phyloP scores from a whole-genome alignment of 1,140 invertebrate species.

The Ladona fulva region DNA sequence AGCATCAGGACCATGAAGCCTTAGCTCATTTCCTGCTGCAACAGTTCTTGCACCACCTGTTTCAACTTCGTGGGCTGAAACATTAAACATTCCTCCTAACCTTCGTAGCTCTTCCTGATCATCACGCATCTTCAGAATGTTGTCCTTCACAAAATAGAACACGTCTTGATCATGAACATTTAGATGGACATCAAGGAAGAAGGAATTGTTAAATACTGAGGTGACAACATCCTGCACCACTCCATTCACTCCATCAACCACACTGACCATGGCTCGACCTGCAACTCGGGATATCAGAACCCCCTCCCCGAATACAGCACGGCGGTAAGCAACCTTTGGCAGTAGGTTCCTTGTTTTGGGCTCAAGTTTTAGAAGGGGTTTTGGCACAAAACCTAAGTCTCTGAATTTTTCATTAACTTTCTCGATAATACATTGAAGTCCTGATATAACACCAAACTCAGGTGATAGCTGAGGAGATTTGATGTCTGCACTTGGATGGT shows the following conservation, averaged over 20 bases:
- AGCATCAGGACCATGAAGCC: slow-evolving; percentile 77
- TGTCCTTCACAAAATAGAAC: slow-evolving; percentile 93
- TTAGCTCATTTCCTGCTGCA: slow-evolving; percentile 57
- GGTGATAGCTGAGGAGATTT: slow-evolving; percentile 68
- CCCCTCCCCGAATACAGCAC: slow-evolving; percentile 81
- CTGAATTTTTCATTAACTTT: slow-evolving; percentile 72
- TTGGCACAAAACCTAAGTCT: slow-evolving; percentile 72
- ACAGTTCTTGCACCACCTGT: slow-evolving; percentile 53
- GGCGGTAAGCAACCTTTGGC: slow-evolving; percentile 68
- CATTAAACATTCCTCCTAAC: slow-evolving; percentile 84
- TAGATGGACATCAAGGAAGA: slow-evolving; percentile 84
- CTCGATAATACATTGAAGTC: slow-evolving; percentile 76
- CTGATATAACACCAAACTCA: slow-evolving; percentile 79
- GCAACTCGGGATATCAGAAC: slow-evolving; percentile 75
- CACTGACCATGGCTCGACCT: slow-evolving; percentile 69
- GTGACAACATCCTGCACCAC: slow-evolving; percentile 87
- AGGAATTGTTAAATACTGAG: slow-evolving; percentile 87
- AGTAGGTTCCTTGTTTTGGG: slow-evolving; percentile 68
- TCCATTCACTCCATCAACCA: slow-evolving; percentile 74
- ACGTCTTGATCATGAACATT: slow-evolving; percentile 86
- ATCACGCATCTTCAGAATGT: slow-evolving; percentile 72
- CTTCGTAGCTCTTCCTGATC: slow-evolving; percentile 79
- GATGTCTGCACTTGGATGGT: slow-evolving; percentile 61
- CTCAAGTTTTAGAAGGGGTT: slow-evolving; percentile 69
- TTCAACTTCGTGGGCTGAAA: slow-evolving; percentile 80